Percentiles rank a stretch among this genome's conserved stretches.
Evolutionary conservation across 2,797 vertebrate species (phyloP).

Genomic region (Lacerta agilis): DNA sequence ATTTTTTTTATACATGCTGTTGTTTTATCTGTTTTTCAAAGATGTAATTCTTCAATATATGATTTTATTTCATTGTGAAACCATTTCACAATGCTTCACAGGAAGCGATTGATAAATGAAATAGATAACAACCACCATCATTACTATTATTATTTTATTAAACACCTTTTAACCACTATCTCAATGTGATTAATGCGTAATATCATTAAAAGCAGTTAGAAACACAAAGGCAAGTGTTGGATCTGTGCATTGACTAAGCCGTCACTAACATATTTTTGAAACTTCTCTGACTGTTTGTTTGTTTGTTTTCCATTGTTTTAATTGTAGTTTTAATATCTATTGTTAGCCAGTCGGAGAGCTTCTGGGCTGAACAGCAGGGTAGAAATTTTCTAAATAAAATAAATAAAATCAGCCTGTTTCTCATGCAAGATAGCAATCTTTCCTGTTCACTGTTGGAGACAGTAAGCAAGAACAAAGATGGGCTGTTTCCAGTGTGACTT

Average conservation of each 20-base stretch:
- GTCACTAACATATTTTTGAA: not conserved
- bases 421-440: constrained; percentile 15
- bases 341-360: not conserved
- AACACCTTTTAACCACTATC: no score
- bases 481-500: not conserved
- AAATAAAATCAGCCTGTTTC: not conserved
- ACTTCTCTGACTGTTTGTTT: not conserved
- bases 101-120: no score
- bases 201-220: not conserved
- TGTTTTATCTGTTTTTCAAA: no score
- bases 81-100: no score
- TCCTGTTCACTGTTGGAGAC: not conserved
- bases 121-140: no score
- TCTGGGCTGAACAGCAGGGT: not conserved
- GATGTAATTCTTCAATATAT: no score
- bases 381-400: not conserved
- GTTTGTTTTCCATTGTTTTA: not conserved
- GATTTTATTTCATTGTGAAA: no score
- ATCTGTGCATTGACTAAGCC: not conserved
- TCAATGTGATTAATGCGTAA: no score
- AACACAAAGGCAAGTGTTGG: not conserved
- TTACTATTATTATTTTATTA: no score
- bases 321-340: not conserved
- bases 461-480: constrained; percentile 6
- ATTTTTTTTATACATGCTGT: no score